Conservation (phyloP, 2,797 vertebrate species). For the Arctocebus calabarensis region DNA sequence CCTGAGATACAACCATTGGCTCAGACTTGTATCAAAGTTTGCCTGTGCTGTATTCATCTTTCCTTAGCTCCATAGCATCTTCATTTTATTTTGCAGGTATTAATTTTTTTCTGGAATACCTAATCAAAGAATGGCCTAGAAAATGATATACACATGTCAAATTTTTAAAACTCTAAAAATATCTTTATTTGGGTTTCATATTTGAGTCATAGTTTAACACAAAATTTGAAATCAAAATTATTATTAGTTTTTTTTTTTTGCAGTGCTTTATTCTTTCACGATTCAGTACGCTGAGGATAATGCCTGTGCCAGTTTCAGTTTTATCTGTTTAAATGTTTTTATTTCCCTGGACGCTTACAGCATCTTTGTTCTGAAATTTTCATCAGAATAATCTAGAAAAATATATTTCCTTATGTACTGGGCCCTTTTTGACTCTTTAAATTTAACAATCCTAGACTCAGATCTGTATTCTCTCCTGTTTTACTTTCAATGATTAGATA, state of each 20-base stretch:
- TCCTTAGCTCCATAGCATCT: not conserved
- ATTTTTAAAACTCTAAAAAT: conserved; percentile 2
- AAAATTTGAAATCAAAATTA: not conserved
- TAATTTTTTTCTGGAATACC: not conserved
- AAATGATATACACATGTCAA: not conserved
- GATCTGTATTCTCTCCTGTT: not conserved
- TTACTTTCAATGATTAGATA: not conserved
- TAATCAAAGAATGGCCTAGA: not conserved
- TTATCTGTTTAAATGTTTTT: not conserved
- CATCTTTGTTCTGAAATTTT: conserved; percentile 29
- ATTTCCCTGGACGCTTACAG: not conserved
- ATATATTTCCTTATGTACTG: not conserved
- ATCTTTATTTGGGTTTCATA: not conserved
- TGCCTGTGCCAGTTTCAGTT: not conserved
- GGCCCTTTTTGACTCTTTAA: not conserved
- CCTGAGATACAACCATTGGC: accelerated
- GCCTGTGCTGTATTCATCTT: not conserved
- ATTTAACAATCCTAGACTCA: not conserved
- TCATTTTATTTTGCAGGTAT: not conserved
- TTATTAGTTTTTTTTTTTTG: not conserved
- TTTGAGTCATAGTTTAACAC: not conserved
- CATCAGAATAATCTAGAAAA: not conserved
- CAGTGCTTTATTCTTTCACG: not conserved
- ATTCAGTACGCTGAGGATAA: not conserved
- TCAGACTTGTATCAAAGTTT: not conserved